Evolutionary conservation across 1,140 invertebrate species (phyloP), one percentile per base, ranked within the genome.

Genomic region (Pogonus chalceus): DNA sequence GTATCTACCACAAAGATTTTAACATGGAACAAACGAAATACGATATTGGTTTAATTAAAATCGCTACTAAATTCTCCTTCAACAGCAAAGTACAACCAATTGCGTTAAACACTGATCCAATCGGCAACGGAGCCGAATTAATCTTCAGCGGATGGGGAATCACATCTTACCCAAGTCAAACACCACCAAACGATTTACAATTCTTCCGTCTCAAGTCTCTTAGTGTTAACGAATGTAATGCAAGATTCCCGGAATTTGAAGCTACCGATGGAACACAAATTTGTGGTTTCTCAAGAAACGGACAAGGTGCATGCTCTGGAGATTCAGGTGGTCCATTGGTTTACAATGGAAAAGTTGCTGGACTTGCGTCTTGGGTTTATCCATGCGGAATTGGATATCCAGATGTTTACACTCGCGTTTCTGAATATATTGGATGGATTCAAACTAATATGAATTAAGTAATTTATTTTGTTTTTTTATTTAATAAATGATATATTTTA

Each of bases 351-450:
- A 21, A 62, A 23, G 60, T 74, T 26, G 68, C 76, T 22, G 78
- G 78, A 4, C 60, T 81, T 14, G 76, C 79, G 16, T 79, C 76
- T 0, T 82, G 78, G 71, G 79, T 78, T n/a, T 67, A 68, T 37
- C 79, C 78, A 0, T 82, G 80, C 57, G 79, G 77, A n/a, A 71
- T 62, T 60, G 74, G 73, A 12, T 63, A 65, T 55, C 78, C 79
- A 1, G 79, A 80, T 59, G 76, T 81, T 22, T 81, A 76, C 50
- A 78, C 77, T 1, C 64, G 72, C 56, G 71, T 77, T n/a, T 70
- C 60, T 35, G 60, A 63, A 23, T 76, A 76, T 52, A 16, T 65
- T 0, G 53, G 69, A 23, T 77, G 76, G 76, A 76, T 77, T 37
- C n/a, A n/a, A n/a, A n/a, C n/a, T n/a, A n/a, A n/a, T n/a, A n/a